Evolutionary conservation across 2,113 vertebrate genomes (phyloP).

Genomic region (Pelodiscus sinensis): DNA sequence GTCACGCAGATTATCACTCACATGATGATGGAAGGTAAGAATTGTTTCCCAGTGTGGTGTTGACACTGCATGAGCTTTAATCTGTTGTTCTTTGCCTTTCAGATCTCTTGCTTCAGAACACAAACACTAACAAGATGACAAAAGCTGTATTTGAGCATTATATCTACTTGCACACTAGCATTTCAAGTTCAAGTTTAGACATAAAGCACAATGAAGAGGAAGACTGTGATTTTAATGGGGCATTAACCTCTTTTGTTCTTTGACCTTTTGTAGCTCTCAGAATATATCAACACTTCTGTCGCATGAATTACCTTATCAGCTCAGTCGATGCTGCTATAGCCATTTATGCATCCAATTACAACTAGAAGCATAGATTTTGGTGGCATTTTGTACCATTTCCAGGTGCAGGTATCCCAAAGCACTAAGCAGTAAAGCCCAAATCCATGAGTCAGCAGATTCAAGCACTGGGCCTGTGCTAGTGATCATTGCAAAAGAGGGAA

Average conservation of each 20-base stretch:
- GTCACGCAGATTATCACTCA: slow-evolving; percentile 50
- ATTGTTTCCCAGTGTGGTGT: slow-evolving; percentile 55
- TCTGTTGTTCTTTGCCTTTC: slow-evolving; percentile 62
- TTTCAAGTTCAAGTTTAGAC: slow-evolving; percentile 69
- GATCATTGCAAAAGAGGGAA: background rate
- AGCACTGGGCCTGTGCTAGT: fast-evolving
- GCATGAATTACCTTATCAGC: slow-evolving; percentile 56
- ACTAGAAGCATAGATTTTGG: background rate
- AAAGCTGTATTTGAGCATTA: slow-evolving; percentile 62
- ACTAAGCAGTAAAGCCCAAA: background rate
- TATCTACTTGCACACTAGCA: slow-evolving; percentile 72
- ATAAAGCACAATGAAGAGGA: slow-evolving; percentile 67
- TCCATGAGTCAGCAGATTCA: background rate
- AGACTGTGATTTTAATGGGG: slow-evolving; percentile 77
- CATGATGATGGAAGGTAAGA: slow-evolving; percentile 57
- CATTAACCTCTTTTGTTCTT: slow-evolving; percentile 76
- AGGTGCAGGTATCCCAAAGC: background rate
- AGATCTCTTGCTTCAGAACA: slow-evolving; percentile 68
- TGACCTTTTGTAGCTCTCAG: slow-evolving; percentile 67
- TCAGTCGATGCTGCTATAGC: slow-evolving; percentile 46
- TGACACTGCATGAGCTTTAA: slow-evolving; percentile 63
- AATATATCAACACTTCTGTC: slow-evolving; percentile 62
- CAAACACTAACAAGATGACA: slow-evolving; percentile 63
- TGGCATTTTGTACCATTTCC: background rate
- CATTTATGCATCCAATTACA: slow-evolving; percentile 19